A percentile compares a stretch with the other conserved stretches of the same genome.
phyloP scores from a whole-genome alignment of 2,797 vertebrate species.

The Tadarida brasiliensis region DNA sequence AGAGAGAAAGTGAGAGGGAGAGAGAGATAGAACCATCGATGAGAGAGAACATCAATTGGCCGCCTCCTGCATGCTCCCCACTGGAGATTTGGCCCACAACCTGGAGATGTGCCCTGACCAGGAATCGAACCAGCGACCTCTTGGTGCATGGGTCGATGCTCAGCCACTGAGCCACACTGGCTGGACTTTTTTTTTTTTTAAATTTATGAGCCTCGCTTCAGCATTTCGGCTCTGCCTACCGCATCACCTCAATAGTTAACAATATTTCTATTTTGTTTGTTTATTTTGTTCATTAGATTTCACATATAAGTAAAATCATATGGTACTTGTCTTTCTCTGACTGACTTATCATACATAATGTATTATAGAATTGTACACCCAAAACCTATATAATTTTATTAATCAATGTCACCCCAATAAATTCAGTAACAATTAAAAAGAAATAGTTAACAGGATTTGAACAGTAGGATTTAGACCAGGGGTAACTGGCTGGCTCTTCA shows the following conservation, averaged over 20 bases:
- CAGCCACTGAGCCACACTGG: too few species aligned
- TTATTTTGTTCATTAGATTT: neutral
- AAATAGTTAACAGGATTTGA: neutral
- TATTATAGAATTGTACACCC: neutral
- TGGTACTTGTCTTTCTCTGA: neutral
- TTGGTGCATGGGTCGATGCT: too few species aligned
- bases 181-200: neutral
- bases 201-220: neutral
- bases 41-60: too few species aligned
- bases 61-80: too few species aligned
- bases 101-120: too few species aligned
- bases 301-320: neutral
- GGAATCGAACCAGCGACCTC: too few species aligned
- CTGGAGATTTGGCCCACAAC: too few species aligned
- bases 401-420: neutral
- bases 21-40: too few species aligned
- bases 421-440: neutral
- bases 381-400: neutral
- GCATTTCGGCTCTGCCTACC: neutral
- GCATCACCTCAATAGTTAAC: conserved; percentile 2
- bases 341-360: neutral
- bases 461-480: neutral
- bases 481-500: neutral
- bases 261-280: neutral
- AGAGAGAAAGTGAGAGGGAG: too few species aligned